Evolutionary conservation across 2,888 invertebrate genomes (phyloP).

Genomic region (Resseliella maxima): DNA sequence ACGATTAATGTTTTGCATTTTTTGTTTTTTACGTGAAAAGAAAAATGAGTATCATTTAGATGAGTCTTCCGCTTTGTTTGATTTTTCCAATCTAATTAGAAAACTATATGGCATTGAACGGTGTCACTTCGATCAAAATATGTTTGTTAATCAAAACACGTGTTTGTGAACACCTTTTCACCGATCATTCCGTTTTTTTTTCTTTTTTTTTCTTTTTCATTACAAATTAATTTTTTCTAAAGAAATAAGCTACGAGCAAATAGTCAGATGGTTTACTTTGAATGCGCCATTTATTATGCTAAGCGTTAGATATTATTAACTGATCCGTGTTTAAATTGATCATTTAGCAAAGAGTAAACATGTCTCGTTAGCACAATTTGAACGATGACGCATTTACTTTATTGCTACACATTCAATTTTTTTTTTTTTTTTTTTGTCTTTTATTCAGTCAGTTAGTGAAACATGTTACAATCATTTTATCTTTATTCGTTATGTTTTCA

Average conservation of each 20-base stretch:
- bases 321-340: slow-evolving; percentile 27
- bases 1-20: no score
- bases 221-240: neutral
- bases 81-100: neutral
- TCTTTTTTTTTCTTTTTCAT: neutral
- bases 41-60: neutral
- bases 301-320: neutral
- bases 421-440: neutral
- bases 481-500: slow-evolving; percentile 43
- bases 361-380: slow-evolving; percentile 46
- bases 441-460: neutral
- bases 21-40: no score
- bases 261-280: neutral
- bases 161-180: neutral
- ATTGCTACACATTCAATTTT: neutral
- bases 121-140: neutral
- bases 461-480: neutral
- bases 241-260: neutral
- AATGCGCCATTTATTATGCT: slow-evolving; percentile 14
- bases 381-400: slow-evolving; percentile 41
- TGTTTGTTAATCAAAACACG: neutral
- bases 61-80: neutral
- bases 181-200: neutral
- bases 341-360: slow-evolving; percentile 24
- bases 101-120: neutral